Conservation (phyloP, 2,113 vertebrate genomes). For the Malaclemys terrapin region DNA sequence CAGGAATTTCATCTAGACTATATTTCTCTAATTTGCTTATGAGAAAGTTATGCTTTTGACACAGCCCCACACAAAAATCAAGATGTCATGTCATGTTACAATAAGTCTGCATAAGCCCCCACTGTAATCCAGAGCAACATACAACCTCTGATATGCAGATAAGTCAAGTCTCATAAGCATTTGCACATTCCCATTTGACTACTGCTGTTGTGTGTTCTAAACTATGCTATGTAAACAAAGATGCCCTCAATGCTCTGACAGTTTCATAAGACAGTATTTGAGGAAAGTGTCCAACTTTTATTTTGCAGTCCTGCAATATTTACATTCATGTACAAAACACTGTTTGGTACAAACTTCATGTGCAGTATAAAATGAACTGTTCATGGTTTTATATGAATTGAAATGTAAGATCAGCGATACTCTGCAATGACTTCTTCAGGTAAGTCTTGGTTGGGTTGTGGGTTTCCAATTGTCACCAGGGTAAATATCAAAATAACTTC, state of each 20-base stretch:
- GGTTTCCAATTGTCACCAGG: not conserved
- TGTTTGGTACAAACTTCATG: conserved; percentile 29
- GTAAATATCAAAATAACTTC: not conserved
- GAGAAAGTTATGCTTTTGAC: too few species aligned
- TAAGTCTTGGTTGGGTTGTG: not conserved
- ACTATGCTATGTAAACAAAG: not conserved
- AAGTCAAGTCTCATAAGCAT: not conserved
- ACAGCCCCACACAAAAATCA: too few species aligned
- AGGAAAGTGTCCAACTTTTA: conserved; percentile 43
- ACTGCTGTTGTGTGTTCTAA: not conserved
- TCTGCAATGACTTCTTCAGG: conserved; percentile 14
- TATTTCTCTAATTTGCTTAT: too few species aligned
- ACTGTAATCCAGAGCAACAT: too few species aligned
- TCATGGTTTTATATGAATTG: conserved; percentile 38
- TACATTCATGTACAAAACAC: conserved; percentile 46
- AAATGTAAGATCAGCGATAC: not conserved
- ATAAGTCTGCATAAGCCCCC: too few species aligned
- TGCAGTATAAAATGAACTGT: not conserved
- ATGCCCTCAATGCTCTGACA: not conserved
- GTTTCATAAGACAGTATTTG: not conserved
- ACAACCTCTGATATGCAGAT: not conserved
- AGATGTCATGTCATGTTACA: too few species aligned
- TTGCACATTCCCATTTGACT: not conserved
- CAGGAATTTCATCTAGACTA: too few species aligned
- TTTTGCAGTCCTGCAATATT: conserved; percentile 1